Percentiles rank a stretch among this genome's conserved stretches.
Conservation (phyloP, 1,140 invertebrate genomes). For the Acromyrmex echinatior region DNA sequence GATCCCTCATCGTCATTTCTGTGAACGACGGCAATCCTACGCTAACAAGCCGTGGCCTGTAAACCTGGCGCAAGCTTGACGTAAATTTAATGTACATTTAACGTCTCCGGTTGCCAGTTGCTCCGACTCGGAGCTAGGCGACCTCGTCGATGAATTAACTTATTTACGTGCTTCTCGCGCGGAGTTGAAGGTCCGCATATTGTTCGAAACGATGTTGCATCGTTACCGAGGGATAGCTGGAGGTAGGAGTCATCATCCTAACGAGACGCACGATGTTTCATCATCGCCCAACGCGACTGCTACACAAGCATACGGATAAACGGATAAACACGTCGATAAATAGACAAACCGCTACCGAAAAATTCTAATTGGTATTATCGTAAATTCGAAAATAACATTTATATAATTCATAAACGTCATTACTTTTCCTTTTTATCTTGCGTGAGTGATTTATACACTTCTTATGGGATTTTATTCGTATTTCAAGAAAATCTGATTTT, state of each 20-base stretch:
- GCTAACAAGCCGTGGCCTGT: constrained; percentile 46
- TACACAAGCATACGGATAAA: not conserved
- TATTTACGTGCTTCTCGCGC: constrained; percentile 49
- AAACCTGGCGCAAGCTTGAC: constrained; percentile 41
- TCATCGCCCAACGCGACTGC: constrained; percentile 11
- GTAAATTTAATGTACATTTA: constrained; percentile 56
- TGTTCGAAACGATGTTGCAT: constrained; percentile 40
- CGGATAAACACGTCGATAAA: constrained; percentile 39
- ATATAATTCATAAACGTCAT: not conserved
- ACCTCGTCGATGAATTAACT: constrained; percentile 53
- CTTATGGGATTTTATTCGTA: not conserved
- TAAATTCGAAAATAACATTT: not conserved
- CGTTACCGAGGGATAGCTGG: constrained; percentile 22
- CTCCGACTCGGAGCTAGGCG: constrained; percentile 17
- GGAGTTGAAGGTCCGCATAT: constrained; percentile 31
- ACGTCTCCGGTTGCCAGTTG: constrained; percentile 36
- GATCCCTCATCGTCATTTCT: constrained; percentile 30
- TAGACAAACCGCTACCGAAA: constrained; percentile 9
- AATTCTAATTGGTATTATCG: constrained; percentile 19
- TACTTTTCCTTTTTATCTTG: not conserved
- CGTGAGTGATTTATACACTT: not conserved
- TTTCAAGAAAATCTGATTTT: not conserved
- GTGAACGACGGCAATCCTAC: constrained; percentile 19
- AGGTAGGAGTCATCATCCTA: constrained; percentile 43
- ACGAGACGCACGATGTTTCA: constrained; percentile 51